Evolutionary conservation across 2,888 invertebrate genomes (phyloP), one percentile per base, ranked within the genome.

Genomic region (Eupelmus urozonus): DNA sequence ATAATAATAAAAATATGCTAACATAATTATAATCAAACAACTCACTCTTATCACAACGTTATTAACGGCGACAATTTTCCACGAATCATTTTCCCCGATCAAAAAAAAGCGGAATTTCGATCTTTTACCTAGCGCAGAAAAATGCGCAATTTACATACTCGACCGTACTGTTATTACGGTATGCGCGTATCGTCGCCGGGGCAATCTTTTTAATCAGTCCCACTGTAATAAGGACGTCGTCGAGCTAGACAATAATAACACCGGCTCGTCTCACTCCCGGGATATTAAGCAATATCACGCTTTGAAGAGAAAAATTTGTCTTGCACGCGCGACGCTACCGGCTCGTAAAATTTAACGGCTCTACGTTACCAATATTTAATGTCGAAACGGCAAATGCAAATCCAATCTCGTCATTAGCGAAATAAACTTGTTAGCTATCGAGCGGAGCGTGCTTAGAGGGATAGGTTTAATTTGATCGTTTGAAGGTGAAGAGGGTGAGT

Each of bases 181-280:
- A 16, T 18, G n/a, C n/a, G n/a, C n/a, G n/a, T n/a, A n/a, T n/a
- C n/a, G n/a, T n/a, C 29, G n/a, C 16, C 29, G 42, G 27, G 76
- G 63, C 78, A 82, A 85, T 84, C 84, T 83, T 82, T 82, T 84
- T 84, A 83, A 84, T 84, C 82, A 81, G 84, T 84, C 83, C 83
- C 80, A 59, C 70, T 60, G 80, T 82, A 85, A 85, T 83, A 81
- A 84, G 84, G 82, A 84, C 11, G 60, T 69, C 65, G 57, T 77
- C 67, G 72, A 72, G 23, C 45, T 65, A 40, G 62, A 57, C 76
- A 75, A 69, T 67, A 79, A 75, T 66, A 75, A 75, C 55, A 27
- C 29, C 45, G n/a, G n/a, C 16, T 16, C 16, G 2, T 45, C 16
- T 45, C 16, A 9, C 45, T 42, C 18, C 4, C 16, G 7, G 20